Conservation (phyloP, 2,113 vertebrate species). For the Macquaria ambigua region DNA sequence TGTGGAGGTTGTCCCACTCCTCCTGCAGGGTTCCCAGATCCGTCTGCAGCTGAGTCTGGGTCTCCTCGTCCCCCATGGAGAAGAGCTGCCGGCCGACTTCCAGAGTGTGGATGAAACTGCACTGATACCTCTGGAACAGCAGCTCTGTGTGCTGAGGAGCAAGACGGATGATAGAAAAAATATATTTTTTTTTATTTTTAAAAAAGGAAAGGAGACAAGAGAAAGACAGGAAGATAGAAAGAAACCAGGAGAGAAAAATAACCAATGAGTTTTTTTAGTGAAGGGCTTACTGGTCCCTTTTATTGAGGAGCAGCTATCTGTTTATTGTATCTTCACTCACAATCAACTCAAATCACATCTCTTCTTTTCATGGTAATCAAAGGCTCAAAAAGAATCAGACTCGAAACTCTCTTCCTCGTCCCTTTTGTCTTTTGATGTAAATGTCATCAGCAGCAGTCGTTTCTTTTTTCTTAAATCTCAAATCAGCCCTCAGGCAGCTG, state of each 20-base stretch:
- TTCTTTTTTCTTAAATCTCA: neutral
- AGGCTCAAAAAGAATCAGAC: neutral
- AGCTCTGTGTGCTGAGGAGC: constrained; percentile 85
- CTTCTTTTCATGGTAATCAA: neutral
- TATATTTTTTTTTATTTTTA: too few species aligned
- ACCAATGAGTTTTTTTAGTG: neutral
- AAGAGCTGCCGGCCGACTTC: constrained; percentile 87
- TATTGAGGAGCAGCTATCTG: neutral
- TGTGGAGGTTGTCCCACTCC: constrained; percentile 84
- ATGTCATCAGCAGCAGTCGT: constrained; percentile 36
- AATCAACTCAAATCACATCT: constrained; percentile 32
- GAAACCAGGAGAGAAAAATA: neutral
- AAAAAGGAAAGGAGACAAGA: neutral
- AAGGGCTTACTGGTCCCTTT: neutral
- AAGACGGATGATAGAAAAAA: too few species aligned
- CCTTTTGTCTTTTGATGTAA: neutral
- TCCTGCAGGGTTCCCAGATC: constrained; percentile 87
- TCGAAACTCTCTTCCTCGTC: neutral
- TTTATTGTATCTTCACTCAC: neutral
- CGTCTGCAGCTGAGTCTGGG: constrained; percentile 77
- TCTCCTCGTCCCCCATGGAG: constrained; percentile 73
- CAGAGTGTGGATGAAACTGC: constrained; percentile 84
- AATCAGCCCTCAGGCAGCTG: neutral
- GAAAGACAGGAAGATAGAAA: too few species aligned
- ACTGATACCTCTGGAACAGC: constrained; percentile 86